Conservation (phyloP, 2,888 invertebrate species). For the Hypomecis atomaria region DNA sequence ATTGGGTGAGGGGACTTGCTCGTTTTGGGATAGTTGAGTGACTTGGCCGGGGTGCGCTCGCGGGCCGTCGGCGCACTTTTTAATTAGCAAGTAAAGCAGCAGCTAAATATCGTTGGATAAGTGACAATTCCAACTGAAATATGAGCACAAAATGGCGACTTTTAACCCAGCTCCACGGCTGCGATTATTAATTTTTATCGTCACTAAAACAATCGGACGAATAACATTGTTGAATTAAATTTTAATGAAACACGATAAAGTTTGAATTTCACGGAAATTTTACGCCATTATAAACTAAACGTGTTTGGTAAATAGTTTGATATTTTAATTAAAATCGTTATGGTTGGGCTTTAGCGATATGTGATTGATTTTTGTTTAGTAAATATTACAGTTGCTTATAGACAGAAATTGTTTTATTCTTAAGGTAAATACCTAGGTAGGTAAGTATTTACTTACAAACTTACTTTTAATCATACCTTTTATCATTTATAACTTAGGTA, state of each 20-base stretch:
- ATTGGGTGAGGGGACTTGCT: constrained; percentile 67
- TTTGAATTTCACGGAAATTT: constrained; percentile 81
- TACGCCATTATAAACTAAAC: constrained; percentile 78
- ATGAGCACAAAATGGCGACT: constrained; percentile 55
- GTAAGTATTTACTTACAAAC: too few species aligned
- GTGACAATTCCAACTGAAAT: constrained; percentile 61
- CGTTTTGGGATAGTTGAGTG: constrained; percentile 62
- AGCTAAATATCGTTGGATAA: constrained; percentile 76
- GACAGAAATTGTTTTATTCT: constrained; percentile 1
- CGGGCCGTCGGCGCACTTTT: constrained; percentile 66
- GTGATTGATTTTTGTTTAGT: constrained; percentile 70
- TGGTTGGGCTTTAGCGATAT: constrained; percentile 51
- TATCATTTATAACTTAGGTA: too few species aligned
- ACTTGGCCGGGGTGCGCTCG: constrained; percentile 56
- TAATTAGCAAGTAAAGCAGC: constrained; percentile 84
- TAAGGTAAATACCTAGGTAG: not conserved
- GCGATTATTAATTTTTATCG: constrained; percentile 60
- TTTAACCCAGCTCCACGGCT: not conserved
- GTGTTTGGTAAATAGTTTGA: constrained; percentile 81
- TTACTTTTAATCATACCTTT: too few species aligned
- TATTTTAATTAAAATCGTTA: constrained; percentile 79
- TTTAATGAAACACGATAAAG: constrained; percentile 76
- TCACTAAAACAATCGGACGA: constrained; percentile 63
- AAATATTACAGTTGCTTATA: constrained; percentile 10
- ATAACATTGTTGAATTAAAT: constrained; percentile 61